Base-by-base conservation (phyloP, 1,140 invertebrate genomes). In the Drusus annulatus region DNA sequence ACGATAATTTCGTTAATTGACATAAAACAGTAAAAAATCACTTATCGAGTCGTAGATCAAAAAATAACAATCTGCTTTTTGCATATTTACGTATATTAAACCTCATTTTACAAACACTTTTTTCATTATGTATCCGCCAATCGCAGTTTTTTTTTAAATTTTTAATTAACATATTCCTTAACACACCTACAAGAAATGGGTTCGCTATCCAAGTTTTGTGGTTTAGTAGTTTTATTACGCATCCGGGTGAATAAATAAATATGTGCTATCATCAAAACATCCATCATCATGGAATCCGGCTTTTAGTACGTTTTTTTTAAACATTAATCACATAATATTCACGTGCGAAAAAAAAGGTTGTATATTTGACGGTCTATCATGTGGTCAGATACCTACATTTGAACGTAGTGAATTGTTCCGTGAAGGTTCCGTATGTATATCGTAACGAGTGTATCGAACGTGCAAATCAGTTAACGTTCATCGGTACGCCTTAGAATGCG, bases 401-500 rank as follows among this genome's bases (percentile, higher is more conserved):
- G 62, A 5, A 51, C 17, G 51, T 71, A 71, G 51, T 71, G n/a
- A 71, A 71, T 71, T 13, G 45, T 71, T 52, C 45, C 68, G 68
- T 28, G 50, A 71, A 52, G 21, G 45, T 71, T 52, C 45, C 68
- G 68, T 52, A 19, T 21, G 50, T 51, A 25, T 71, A 71, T 71
- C 25, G 68, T 21, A 25, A 71, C 19, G 62, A 45, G 28, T 65
- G 8, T 65, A 17, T 31, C 62, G 25, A 19, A 71, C 68, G 15
- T 71, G 68, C 68, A 71, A 71, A 71, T 71, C 8, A 25, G 45
- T 23, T 52, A 25, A 51, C 19, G 51, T 52, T 45, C 8, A 13
- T 45, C 36, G 36, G 28, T 28, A 31, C 13, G 17, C 63, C 0
- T 68, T 50, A 31, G 63, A 31, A 68, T 68, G 63, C n/a, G 10